These are phyloP conservation scores for Phalloptychus januarius DNA, from an alignment of 2,797 vertebrate species.

Conservation along the genomic window DNA sequence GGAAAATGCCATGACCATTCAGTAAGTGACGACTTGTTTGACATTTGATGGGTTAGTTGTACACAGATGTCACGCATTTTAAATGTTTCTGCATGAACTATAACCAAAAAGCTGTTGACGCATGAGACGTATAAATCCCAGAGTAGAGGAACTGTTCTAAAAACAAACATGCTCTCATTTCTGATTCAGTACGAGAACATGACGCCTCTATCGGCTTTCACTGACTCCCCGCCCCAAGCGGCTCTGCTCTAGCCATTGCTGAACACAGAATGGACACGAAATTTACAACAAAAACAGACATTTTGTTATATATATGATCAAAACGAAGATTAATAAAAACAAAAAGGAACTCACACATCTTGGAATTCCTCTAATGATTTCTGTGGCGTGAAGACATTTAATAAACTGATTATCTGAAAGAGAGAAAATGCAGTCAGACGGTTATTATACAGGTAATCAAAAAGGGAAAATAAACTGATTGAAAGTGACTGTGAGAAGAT, in stretches of 20 bases:
- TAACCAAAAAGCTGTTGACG: not conserved
- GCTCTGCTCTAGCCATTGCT: constrained; percentile 21
- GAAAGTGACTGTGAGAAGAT: not conserved
- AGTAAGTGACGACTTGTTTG: not conserved
- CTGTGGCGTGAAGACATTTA: constrained; percentile 99
- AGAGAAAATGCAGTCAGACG: constrained; percentile 40
- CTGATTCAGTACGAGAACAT: constrained; percentile 54
- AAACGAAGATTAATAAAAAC: constrained; percentile 4
- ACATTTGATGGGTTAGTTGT: not conserved
- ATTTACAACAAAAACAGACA: constrained; percentile 9
- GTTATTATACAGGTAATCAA: constrained; percentile 10
- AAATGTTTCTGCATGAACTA: not conserved
- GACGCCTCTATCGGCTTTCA: constrained; percentile 46
- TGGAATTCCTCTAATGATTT: constrained; percentile 99
- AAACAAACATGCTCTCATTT: constrained; percentile 48
- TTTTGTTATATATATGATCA: not conserved
- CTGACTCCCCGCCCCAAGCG: constrained; percentile 22
- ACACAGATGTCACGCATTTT: not conserved
- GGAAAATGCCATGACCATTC: constrained; percentile 10
- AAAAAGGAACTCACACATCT: constrained; percentile 91
- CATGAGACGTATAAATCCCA: not conserved
- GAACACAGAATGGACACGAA: constrained; percentile 18
- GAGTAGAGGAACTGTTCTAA: constrained; percentile 27
- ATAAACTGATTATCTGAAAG: constrained; percentile 99
- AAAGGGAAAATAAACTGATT: not conserved